phyloP scores from a whole-genome alignment of 2,797 vertebrate species.

The Capromys pilorides region DNA sequence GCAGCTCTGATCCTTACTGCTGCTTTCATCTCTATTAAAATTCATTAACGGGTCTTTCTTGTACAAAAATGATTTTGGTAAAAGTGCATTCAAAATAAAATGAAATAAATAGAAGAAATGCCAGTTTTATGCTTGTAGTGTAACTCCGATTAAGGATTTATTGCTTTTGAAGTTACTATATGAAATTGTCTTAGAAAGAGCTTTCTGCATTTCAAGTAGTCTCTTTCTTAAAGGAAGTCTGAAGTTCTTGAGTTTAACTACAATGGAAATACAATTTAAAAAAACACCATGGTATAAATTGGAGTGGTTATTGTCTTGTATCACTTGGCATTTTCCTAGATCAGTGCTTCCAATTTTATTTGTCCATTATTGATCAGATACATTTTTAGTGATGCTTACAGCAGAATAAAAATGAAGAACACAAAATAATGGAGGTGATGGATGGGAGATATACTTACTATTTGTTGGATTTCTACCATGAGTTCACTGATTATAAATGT shows the following conservation, averaged over 20 bases:
- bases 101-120: conserved; percentile 26
- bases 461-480: not conserved
- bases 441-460: not conserved
- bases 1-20: not conserved
- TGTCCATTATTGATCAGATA: conserved; percentile 70
- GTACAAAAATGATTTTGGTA: conserved; percentile 17
- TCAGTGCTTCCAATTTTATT: conserved; percentile 64
- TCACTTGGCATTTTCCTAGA: conserved; percentile 61
- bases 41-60: conserved; percentile 14
- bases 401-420: conserved; percentile 39
- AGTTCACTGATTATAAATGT: conserved; percentile 41
- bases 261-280: not conserved
- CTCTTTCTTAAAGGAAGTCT: conserved; percentile 58
- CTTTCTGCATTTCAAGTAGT: not conserved
- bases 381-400: conserved; percentile 71
- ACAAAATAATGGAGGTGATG: not conserved
- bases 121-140: conserved; percentile 13
- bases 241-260: conserved; percentile 38
- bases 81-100: conserved; percentile 54
- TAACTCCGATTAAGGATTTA: conserved; percentile 36
- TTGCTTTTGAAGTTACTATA: conserved; percentile 59
- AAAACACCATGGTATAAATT: conserved; percentile 57
- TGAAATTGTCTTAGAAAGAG: conserved; percentile 39
- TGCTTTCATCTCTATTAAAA: conserved; percentile 35
- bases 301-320: conserved; percentile 36